Evolutionary conservation across 2,797 vertebrate species (phyloP), one percentile per base, ranked within the genome.

Genomic region (Smutsia gigantea): DNA sequence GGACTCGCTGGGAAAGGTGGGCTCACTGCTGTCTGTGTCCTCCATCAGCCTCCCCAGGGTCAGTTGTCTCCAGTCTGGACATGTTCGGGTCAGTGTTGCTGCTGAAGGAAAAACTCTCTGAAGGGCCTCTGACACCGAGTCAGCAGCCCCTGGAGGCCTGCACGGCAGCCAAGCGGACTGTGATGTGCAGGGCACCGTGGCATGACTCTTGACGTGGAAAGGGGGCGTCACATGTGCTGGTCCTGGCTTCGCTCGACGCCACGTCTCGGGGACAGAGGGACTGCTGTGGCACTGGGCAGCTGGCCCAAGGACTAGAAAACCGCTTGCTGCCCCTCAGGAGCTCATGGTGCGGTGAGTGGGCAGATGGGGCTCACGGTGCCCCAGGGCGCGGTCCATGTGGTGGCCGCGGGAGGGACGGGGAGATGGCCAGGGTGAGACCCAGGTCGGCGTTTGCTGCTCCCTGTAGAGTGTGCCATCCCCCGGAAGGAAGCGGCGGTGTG

Each of bases 81-180:
- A 6, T 13, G 7, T 34, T 49, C 25, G 5, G 21, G 21, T 17
- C 42, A 34, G 21, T 18, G 42, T 7, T 25, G 81, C 68, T 12
- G 15, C 6, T 49, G 53, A 74, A 87, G 31, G 37, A 14, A 11
- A 61, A 46, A 1, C 4, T 27, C 68, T 46, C 1, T 4, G 31
- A 59, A 7, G 9, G 31, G n/a, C 15, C 55, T 18, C 9, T 25
- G 6, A 49, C 55, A 74, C 31, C 64, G 51, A 42, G 51, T 42
- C 51, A 18, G 10, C 9, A 10, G 29, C 25, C 13, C 29, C 2
- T 0, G 18, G 29, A 23, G 68, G 4, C 39, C 53, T 0, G 2
- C 2, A 29, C 0, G 0, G 66, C 10, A 64, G 63, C 31, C n/a
- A 19, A 17, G n/a, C 9, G 9, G 46, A 11, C 46, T 11, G 9